Evolutionary conservation across 2,888 invertebrate genomes (phyloP).

Genomic region (Pegoplata infirma): DNA sequence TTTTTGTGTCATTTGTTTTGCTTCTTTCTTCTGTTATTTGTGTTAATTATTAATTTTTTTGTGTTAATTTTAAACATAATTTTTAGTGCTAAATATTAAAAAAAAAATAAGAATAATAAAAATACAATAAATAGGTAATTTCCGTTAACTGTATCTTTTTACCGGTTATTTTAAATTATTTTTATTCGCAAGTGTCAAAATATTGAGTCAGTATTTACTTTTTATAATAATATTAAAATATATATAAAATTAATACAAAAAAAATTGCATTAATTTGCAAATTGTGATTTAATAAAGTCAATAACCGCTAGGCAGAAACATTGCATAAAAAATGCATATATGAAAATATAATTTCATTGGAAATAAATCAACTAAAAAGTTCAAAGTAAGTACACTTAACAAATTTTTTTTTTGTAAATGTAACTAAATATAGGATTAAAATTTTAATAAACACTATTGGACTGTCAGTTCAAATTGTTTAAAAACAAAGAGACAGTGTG

Average conservation of each 20-base stretch:
- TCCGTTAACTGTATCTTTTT: neutral
- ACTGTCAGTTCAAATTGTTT: no score
- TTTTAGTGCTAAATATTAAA: no score
- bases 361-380: neutral
- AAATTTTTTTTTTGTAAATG: no score
- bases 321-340: neutral
- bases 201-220: no score
- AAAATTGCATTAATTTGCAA: neutral
- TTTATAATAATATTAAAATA: neutral
- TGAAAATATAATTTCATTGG: neutral
- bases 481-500: no score
- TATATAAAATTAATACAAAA: neutral
- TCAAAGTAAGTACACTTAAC: neutral
- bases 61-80: neutral
- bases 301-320: neutral
- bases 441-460: no score
- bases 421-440: no score
- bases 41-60: no score
- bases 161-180: neutral
- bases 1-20: neutral
- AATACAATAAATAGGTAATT: no score
- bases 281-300: neutral
- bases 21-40: no score
- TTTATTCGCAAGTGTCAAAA: no score
- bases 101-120: neutral